phyloP scores from a whole-genome alignment of 2,888 invertebrate genomes.

The Melitaea athalia region DNA sequence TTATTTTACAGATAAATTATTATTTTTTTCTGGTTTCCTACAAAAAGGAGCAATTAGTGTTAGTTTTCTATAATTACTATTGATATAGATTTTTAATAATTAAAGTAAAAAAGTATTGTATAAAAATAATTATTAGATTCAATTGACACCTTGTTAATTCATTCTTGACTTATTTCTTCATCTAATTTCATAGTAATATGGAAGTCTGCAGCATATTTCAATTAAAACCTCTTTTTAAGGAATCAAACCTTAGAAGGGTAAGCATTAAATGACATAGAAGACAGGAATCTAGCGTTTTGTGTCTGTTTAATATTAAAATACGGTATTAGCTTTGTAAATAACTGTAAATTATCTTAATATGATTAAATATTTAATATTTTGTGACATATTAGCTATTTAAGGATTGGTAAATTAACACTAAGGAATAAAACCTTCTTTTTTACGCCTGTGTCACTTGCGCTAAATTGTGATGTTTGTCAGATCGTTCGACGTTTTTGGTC shows the following conservation, averaged over 20 bases:
- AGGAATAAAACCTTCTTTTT: too few relatives aligned
- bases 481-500: too few relatives aligned
- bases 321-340: neutral
- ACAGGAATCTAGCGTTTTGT: neutral
- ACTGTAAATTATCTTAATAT: neutral
- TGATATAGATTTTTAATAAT: too few relatives aligned
- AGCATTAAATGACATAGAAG: neutral
- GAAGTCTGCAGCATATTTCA: slow-evolving; percentile 16
- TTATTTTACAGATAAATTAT: too few relatives aligned
- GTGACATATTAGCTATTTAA: neutral
- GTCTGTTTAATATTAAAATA: neutral
- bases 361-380: neutral
- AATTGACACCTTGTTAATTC: neutral
- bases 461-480: too few relatives aligned
- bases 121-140: neutral
- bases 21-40: too few relatives aligned
- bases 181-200: slow-evolving; percentile 18
- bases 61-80: too few relatives aligned
- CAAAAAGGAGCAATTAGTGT: too few relatives aligned
- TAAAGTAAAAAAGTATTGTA: neutral
- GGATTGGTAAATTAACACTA: too few relatives aligned
- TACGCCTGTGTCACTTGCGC: neutral
- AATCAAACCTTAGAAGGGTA: neutral
- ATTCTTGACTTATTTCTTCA: slow-evolving; percentile 4
- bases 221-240: slow-evolving; percentile 32